These are phyloP conservation scores for Tragelaphus strepsiceros DNA, from an alignment of 2,113 vertebrate genomes.

Conservation along the genomic window DNA sequence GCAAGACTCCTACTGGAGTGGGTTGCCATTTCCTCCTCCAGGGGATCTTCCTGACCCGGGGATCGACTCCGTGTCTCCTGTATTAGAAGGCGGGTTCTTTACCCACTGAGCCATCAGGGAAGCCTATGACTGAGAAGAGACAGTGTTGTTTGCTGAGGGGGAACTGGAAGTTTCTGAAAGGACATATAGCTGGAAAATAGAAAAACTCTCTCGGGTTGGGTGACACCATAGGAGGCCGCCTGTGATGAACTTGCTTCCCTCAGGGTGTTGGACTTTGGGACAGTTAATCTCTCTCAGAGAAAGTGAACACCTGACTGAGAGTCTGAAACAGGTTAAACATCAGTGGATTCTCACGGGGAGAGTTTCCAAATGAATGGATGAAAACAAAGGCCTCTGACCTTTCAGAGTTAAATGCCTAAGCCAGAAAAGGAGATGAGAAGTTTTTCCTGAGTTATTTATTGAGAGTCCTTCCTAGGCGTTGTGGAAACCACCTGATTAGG, in stretches of 20 bases:
- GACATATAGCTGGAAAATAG: background rate
- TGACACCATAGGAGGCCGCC: background rate
- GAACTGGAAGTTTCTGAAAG: background rate
- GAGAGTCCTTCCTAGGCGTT: background rate
- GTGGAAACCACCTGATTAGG: background rate
- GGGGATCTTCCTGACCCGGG: background rate
- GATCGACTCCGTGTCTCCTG: background rate
- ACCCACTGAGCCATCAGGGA: background rate
- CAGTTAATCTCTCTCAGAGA: background rate
- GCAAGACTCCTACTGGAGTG: background rate
- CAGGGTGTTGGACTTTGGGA: fast-evolving
- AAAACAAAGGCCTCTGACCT: background rate
- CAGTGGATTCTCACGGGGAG: background rate
- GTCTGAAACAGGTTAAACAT: background rate
- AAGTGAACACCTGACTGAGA: background rate
- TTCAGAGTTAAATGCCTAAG: background rate
- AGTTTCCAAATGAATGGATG: background rate
- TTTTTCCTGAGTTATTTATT: background rate
- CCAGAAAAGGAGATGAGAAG: background rate
- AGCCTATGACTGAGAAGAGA: background rate
- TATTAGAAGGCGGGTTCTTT: background rate
- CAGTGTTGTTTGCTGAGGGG: background rate
- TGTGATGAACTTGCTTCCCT: background rate
- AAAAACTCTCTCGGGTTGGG: background rate
- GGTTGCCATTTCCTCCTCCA: background rate